Base-by-base conservation (phyloP, 1,140 invertebrate genomes). In the Drosophila orena region DNA sequence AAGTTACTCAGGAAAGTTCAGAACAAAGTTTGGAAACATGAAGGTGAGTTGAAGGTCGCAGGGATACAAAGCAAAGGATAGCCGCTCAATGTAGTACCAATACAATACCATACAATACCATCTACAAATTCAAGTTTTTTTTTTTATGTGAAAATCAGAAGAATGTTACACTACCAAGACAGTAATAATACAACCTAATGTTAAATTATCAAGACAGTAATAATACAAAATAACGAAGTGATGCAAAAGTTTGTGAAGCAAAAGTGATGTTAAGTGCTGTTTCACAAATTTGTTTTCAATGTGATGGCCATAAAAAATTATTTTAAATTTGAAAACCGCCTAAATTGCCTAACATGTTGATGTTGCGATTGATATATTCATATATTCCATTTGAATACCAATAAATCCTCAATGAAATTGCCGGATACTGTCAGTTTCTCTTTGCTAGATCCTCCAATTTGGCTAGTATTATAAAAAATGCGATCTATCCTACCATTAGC, bases 31-130 rank as follows among this genome's bases (percentile, higher is more conserved):
- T 5, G 50, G 8, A 30, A 88, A 83, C 56, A 89, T 88, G 83
- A 88, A 88, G 83, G 83, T 88, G 38, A 89, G 83, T 59, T 56
- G 4, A 1, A 38, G 17, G 35, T 42, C 3, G 20, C 2, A 40
- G 24, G 20, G 27, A 24, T 30, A 30, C 17, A 52, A 15, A 15
- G 27, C 8, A 1, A 35, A 53, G 64, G 56, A 65, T 44, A 35
- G 30, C 30, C 8, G 24, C 24, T 24, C 0, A 4, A 24, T 24
- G 17, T 17, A 17, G 17, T 17, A 17, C 17, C 17, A 17, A 17
- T 17, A 17, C 17, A n/a, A n/a, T n/a, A n/a, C n/a, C n/a, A n/a
- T n/a, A n/a, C 17, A 17, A 17, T 17, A 17, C 17, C 17, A 17
- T 17, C 17, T 17, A 17, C 17, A 17, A 24, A 5, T 24, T 30